These are phyloP conservation scores for Sebastes fasciatus DNA, from an alignment of 2,113 vertebrate genomes.

Conservation along the genomic window DNA sequence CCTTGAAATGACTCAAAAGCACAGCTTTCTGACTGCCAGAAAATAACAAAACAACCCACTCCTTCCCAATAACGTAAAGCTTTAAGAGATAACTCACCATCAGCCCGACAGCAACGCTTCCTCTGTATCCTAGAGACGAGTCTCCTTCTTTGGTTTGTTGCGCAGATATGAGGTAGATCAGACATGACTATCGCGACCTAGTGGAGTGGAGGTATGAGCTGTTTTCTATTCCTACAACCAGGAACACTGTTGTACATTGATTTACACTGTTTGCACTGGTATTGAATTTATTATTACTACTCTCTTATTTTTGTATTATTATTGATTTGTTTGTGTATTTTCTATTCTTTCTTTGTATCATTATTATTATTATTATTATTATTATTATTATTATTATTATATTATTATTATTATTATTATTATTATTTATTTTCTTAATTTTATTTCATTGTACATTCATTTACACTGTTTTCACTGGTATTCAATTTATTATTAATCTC, in stretches of 20 bases:
- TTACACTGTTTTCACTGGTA: too few relatives aligned
- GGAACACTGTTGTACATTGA: too few relatives aligned
- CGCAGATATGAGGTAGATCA: neutral
- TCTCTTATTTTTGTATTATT: too few relatives aligned
- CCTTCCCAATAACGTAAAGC: rapidly evolving
- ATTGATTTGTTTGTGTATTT: too few relatives aligned
- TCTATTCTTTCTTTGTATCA: too few relatives aligned
- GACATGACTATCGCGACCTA: constrained; percentile 35
- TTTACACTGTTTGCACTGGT: neutral
- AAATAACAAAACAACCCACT: neutral
- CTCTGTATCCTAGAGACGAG: constrained; percentile 59
- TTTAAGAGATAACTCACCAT: constrained; percentile 2
- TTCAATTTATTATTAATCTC: too few relatives aligned
- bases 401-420: too few relatives aligned
- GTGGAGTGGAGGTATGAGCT: neutral
- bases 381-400: too few relatives aligned
- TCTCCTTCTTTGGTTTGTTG: constrained; percentile 45
- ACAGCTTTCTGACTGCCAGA: neutral
- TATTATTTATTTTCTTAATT: too few relatives aligned
- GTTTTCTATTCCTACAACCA: neutral
- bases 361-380: too few relatives aligned
- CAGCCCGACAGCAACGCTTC: neutral
- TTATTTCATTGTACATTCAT: too few relatives aligned
- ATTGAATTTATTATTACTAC: too few relatives aligned
- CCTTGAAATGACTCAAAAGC: rapidly evolving